Conservation (phyloP, 2,113 vertebrate species). For the Nothocercus julius region DNA sequence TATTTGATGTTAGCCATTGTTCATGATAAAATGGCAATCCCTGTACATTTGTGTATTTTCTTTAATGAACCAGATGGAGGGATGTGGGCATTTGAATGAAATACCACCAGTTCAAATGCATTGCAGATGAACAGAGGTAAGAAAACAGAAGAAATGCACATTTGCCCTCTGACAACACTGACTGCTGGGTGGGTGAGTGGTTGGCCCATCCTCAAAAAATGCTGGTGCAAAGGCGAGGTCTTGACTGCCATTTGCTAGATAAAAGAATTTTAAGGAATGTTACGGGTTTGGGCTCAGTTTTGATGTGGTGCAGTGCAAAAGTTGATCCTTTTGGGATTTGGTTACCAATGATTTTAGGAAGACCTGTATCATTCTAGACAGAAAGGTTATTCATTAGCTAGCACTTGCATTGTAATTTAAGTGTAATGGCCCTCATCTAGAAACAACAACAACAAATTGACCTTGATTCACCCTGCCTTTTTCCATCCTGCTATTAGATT, state of each 20-base stretch:
- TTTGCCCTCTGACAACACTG: not conserved
- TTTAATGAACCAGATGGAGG: not conserved
- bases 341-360: not conserved
- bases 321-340: not conserved
- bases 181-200: not conserved
- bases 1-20: not conserved
- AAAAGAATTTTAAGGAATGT: not conserved
- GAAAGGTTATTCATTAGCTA: not conserved
- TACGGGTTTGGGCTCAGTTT: not conserved
- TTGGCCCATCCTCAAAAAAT: not conserved
- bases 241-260: not conserved
- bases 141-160: not conserved
- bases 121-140: not conserved
- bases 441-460: not conserved
- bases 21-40: not conserved
- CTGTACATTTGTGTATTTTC: not conserved
- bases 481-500: not conserved
- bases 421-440: not conserved
- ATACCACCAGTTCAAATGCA: not conserved
- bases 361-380: accelerated
- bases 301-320: not conserved
- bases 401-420: not conserved
- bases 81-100: not conserved
- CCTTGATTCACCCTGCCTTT: not conserved
- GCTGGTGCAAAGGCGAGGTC: not conserved